Evolutionary conservation across 2,888 invertebrate genomes (phyloP).

Genomic region (Lasioglossum zephyrum): DNA sequence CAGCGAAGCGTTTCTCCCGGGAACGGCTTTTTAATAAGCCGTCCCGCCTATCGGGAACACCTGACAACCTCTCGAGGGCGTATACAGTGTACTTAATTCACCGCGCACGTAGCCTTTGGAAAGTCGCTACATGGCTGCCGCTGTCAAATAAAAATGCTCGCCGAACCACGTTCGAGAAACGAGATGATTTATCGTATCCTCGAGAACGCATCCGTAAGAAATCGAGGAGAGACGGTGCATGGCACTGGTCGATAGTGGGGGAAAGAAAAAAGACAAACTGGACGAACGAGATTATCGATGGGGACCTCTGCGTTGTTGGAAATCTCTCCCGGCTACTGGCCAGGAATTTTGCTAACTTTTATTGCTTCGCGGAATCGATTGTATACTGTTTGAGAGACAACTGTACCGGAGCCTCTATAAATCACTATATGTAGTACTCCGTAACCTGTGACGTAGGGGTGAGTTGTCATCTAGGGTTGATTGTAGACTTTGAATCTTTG

Average conservation of each 20-base stretch:
- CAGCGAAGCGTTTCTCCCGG: constrained; percentile 21
- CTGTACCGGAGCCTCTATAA: not conserved
- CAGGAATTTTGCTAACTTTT: constrained; percentile 33
- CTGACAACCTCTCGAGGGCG: constrained; percentile 59
- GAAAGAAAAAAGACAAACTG: constrained; percentile 55
- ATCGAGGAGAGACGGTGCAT: constrained; percentile 43
- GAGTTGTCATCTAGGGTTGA: not conserved
- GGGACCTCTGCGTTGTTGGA: constrained; percentile 58
- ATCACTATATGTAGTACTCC: not conserved
- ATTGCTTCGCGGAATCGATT: constrained; percentile 41
- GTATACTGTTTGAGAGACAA: constrained; percentile 9
- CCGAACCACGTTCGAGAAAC: constrained; percentile 65
- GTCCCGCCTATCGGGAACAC: constrained; percentile 57
- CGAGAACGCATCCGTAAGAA: constrained; percentile 68
- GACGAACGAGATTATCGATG: constrained; percentile 65
- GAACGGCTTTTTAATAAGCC: constrained; percentile 58
- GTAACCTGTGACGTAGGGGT: not conserved
- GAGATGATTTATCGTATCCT: constrained; percentile 73
- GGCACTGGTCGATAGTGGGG: not conserved
- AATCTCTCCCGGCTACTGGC: constrained; percentile 32
- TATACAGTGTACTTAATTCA: constrained; percentile 59
- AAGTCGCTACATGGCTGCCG: constrained; percentile 63
- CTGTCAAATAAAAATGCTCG: constrained; percentile 72
- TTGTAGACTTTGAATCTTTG: not conserved
- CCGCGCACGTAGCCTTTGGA: constrained; percentile 66